Percentiles rank a stretch among this genome's conserved stretches.
Conservation (phyloP, 1,140 invertebrate species). For the Limonius californicus region DNA sequence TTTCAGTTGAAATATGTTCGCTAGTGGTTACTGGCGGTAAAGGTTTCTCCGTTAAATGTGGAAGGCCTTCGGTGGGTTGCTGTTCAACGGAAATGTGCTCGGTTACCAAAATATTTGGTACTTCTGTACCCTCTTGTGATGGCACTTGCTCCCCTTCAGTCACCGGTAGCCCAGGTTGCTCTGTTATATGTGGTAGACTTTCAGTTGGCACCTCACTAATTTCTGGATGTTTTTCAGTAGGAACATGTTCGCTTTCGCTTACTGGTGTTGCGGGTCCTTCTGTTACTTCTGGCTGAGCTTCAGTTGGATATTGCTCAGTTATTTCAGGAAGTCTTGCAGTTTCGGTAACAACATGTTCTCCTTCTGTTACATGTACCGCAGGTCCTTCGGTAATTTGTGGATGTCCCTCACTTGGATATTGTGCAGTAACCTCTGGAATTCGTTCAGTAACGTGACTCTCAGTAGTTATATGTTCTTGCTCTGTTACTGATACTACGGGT, state of each 20-base stretch:
- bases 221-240: conserved; percentile 2
- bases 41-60: conserved; percentile 13
- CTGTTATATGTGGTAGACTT: neutral
- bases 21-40: neutral
- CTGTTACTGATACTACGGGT: conserved; percentile 6
- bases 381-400: conserved; percentile 15
- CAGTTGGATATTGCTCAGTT: conserved; percentile 22
- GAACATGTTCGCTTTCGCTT: conserved; percentile 3
- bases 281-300: neutral
- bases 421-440: neutral
- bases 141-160: neutral
- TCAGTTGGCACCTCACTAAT: neutral
- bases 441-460: neutral
- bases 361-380: conserved; percentile 14
- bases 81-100: neutral
- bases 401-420: neutral
- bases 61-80: neutral
- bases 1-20: conserved; percentile 12
- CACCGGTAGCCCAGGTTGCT: neutral
- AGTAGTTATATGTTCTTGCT: neutral
- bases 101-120: no score
- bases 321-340: conserved; percentile 19
- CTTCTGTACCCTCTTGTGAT: no score
- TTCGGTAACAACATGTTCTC: neutral
- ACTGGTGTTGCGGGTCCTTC: neutral